phyloP scores from a whole-genome alignment of 1,140 invertebrate genomes.

The Drosophila orena region DNA sequence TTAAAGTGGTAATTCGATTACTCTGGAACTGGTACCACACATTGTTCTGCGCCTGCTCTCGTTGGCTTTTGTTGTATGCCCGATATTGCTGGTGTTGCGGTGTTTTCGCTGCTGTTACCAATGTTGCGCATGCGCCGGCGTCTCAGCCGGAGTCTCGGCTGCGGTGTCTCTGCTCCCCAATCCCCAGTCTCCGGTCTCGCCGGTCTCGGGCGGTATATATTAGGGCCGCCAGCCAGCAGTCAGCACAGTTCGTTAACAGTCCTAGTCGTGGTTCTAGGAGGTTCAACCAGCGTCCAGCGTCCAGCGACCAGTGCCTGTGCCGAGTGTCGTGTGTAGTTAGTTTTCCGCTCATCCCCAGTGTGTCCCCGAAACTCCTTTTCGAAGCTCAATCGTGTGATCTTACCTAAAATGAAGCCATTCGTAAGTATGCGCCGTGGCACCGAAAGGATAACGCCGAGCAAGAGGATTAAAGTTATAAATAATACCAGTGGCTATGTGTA shows the following conservation, averaged over 20 bases:
- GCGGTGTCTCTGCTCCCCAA: slow-evolving; percentile 25
- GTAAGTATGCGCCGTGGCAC: slow-evolving; percentile 57
- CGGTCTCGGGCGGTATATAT: slow-evolving; percentile 78
- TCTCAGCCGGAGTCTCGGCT: slow-evolving; percentile 14
- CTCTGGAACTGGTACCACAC: slow-evolving; percentile 20
- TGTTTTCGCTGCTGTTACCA: slow-evolving; percentile 30
- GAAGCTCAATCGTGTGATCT: slow-evolving; percentile 64
- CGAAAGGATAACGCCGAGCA: slow-evolving; percentile 28
- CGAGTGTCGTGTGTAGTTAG: slow-evolving; percentile 60
- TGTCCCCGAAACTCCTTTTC: slow-evolving; percentile 27
- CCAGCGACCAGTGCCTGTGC: slow-evolving; percentile 59
- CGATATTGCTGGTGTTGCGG: slow-evolving; percentile 22
- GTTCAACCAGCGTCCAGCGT: slow-evolving; percentile 83
- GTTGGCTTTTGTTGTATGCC: slow-evolving; percentile 42
- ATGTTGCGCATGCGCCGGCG: slow-evolving; percentile 40
- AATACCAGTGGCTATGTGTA: too few relatives aligned
- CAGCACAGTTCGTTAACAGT: slow-evolving; percentile 85
- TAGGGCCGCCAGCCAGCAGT: slow-evolving; percentile 65
- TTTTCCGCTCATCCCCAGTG: slow-evolving; percentile 40
- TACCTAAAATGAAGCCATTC: slow-evolving; percentile 75
- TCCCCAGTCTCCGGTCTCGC: slow-evolving; percentile 23
- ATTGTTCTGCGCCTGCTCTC: slow-evolving; percentile 76
- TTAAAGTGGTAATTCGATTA: slow-evolving; percentile 81
- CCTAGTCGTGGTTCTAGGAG: slow-evolving; percentile 85
- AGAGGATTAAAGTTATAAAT: neutral